Base-by-base conservation (phyloP, 2,113 vertebrate species). In the Isichthys henryi region DNA sequence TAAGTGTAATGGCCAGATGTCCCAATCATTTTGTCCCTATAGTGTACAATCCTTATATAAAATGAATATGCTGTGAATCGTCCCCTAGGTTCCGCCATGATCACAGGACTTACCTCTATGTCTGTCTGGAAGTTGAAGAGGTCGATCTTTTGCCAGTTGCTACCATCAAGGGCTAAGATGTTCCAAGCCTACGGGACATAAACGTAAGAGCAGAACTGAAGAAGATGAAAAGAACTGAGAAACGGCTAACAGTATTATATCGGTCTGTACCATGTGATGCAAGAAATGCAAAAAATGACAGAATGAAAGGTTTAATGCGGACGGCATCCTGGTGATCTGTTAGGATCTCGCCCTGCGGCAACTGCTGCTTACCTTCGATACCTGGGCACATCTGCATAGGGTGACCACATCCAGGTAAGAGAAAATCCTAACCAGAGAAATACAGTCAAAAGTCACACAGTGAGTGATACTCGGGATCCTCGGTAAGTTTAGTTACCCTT, bases 71-170 rank as follows among this genome's bases (percentile, higher is more conserved):
- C 52, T 48, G 35, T 31, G 62, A 31, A 70, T 70, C 27, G 62
- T 70, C n/a, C 23, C 62, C 62, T 17, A 66, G 88, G 77, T 91
- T 52, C 84, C 48, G 31, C 45, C 43, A 21, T n/a, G 82, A 48
- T 48, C 15, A 4, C 74, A 17, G 31, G 27, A 23, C 45, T 84
- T 46, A 99, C 98, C 97, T 99, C 98, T 91, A 99, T 98, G 93
- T 99, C 98, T 3, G 97, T 98, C 89, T 99, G 98, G 90, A 99
- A 99, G 96, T 99, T 98, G 94, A 99, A 99, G 90, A 99, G 95
- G 93, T 99, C 98, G 91, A 99, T 97, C 95, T 97, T 97, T 94
- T 99, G 98, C 98, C 98, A 99, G 93, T 99, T 99, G 94, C 98
- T 99, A 94, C 98, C 98, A 95, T 99, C 98, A 89, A 99, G 94